Evolutionary conservation across 2,113 vertebrate genomes (phyloP), one percentile per base, ranked within the genome.

Genomic region (Brachypteracias leptosomus): DNA sequence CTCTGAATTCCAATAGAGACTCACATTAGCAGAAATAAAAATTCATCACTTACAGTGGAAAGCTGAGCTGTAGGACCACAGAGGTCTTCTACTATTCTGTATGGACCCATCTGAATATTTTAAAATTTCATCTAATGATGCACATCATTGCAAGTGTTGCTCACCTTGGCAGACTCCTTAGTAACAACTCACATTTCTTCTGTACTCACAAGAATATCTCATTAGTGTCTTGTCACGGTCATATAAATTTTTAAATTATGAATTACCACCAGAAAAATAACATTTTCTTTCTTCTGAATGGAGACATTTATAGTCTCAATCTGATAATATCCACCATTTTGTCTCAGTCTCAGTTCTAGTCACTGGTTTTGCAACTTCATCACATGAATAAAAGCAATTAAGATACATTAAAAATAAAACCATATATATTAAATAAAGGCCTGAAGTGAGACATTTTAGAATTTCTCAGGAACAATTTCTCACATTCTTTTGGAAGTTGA

Each of bases 21-120:
- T 38, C 21, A 61, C 40, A 28, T 49, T 52, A 52, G 26, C 11
- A 83, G 35, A 87, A 84, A 46, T 74, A 75, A 47, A 7, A 49
- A 29, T 71, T 87, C 5, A 16, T 31, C 0, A 0, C 9, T 70
- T 71, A 57, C 16, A 49, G 15, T 59, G 6, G 20, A 49, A 85
- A 79, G 9, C 4, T 54, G 31, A 44, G 11, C 38, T 72, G 11
- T n/a, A 59, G 11, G 40, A 63, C 35, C 38, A 42, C 21, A 63
- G 5, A 9, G 1, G 2, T 89, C 9, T 71, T 61, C 66, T 75
- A 49, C 4, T 63, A 11, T 57, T 76, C 22, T 38, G 5, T 20
- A 58, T 40, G 9, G 2, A 63, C 8, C 20, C 10, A 40, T 13
- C 8, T n/a, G 51, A 51, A 24, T 63, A 90, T 75, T 91, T 87